Conservation (phyloP, 2,113 vertebrate genomes). For the Centrocercus urophasianus region DNA sequence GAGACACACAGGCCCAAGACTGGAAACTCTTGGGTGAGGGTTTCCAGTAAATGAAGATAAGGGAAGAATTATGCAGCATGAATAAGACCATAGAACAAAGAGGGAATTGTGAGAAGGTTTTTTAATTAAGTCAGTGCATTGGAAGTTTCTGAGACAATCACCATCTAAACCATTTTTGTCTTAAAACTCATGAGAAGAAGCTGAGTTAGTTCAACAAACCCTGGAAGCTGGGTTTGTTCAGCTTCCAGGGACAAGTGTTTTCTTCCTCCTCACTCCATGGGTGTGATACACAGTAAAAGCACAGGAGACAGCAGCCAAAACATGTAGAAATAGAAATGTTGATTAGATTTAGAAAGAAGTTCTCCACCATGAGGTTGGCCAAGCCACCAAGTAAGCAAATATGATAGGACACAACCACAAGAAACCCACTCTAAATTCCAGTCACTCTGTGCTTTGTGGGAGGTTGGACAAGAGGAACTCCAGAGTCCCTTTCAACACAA, state of each 20-base stretch:
- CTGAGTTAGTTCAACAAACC: not conserved
- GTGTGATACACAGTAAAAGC: not conserved
- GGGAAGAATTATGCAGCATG: not conserved
- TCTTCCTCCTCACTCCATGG: not conserved
- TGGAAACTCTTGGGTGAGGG: not conserved
- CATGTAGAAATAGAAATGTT: not conserved
- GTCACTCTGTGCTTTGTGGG: not conserved
- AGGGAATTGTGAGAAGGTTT: not conserved
- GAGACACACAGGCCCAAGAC: rapidly evolving
- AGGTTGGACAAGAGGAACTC: not conserved
- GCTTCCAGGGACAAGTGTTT: not conserved
- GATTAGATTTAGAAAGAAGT: not conserved
- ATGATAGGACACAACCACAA: not conserved
- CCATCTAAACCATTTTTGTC: not conserved
- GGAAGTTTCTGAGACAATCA: not conserved
- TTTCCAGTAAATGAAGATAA: not conserved
- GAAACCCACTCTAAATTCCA: not conserved
- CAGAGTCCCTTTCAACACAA: not conserved
- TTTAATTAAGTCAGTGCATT: not conserved
- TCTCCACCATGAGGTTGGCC: not conserved
- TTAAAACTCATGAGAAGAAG: not conserved
- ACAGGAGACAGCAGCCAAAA: not conserved
- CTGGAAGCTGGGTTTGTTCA: not conserved
- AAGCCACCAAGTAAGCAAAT: not conserved
- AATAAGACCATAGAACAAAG: not conserved